These are phyloP conservation scores for Rafetus swinhoei DNA, from an alignment of 2,113 vertebrate species.

Conservation along the genomic window DNA sequence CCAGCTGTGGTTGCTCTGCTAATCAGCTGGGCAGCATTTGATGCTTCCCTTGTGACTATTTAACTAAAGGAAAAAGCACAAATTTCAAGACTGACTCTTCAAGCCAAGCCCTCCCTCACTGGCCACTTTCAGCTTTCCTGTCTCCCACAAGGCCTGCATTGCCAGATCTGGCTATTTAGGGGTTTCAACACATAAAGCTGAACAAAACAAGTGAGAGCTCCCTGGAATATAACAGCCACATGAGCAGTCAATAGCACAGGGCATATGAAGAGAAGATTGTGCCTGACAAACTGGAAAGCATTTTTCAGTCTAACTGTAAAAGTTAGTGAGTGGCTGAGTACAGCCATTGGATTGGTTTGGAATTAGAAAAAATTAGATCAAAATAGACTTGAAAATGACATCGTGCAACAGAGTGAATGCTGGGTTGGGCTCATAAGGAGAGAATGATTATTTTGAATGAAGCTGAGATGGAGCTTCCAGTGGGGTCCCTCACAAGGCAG, in stretches of 20 bases:
- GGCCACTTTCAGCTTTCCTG: neutral
- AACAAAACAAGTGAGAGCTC: neutral
- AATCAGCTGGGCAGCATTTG: too few relatives aligned
- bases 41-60: neutral
- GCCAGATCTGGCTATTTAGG: neutral
- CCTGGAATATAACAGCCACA: neutral
- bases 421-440: neutral
- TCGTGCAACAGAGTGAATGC: neutral
- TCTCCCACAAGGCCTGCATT: neutral
- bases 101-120: neutral
- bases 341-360: neutral
- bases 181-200: neutral
- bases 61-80: neutral
- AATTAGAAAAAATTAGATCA: neutral
- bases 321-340: neutral
- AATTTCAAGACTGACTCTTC: neutral
- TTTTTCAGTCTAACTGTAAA: neutral
- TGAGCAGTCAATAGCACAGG: neutral
- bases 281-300: neutral
- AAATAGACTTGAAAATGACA: neutral
- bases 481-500: rapidly evolving
- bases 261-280: neutral
- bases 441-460: neutral
- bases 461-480: neutral
- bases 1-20: too few relatives aligned